Evolutionary conservation across 1,140 invertebrate species (phyloP).

Genomic region (Megathymus violae): DNA sequence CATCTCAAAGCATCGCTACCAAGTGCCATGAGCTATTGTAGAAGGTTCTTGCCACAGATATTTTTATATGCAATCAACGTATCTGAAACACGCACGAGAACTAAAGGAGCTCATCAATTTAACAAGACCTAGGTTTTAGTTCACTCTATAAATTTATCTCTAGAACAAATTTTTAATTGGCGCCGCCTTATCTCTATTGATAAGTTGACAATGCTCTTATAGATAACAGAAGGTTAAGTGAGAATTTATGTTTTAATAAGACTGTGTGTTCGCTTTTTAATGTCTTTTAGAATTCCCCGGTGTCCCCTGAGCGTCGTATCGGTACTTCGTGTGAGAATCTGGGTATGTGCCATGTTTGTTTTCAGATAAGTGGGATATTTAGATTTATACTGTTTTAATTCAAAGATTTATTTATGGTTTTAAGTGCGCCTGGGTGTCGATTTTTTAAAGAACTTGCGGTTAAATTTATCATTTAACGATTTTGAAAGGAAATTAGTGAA

Average conservation of each 20-base stretch:
- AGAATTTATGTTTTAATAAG: conserved; percentile 72
- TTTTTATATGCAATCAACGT: conserved; percentile 49
- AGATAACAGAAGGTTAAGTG: conserved; percentile 66
- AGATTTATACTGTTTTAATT: conserved; percentile 25
- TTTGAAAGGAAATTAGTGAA: too few relatives aligned
- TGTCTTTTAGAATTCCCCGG: conserved; percentile 41
- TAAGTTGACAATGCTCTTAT: conserved; percentile 60
- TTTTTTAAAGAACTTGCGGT: too few relatives aligned
- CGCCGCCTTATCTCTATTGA: conserved; percentile 54
- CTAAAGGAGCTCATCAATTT: conserved; percentile 46
- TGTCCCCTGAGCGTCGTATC: conserved; percentile 24
- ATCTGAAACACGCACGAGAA: conserved; percentile 41
- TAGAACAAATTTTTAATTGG: conserved; percentile 74
- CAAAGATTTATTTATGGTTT: conserved; percentile 9
- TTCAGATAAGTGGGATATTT: conserved; percentile 15
- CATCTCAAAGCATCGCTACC: background rate
- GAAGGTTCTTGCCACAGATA: conserved; percentile 13
- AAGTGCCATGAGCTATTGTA: background rate
- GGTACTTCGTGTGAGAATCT: conserved; percentile 15
- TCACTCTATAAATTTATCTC: conserved; percentile 44
- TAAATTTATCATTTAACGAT: too few relatives aligned
- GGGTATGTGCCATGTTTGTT: conserved; percentile 23
- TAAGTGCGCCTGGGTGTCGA: too few relatives aligned
- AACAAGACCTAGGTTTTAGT: conserved; percentile 41
- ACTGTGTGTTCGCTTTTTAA: conserved; percentile 45